phyloP scores from a whole-genome alignment of 2,113 vertebrate species.

The rat (Rattus norvegicus) region GRCr8 NC_086033.1:17018001-17018500 shows the following conservation, averaged over 20 bases:
- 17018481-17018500: neutral
- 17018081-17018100: neutral
- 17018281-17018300: neutral
- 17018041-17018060: neutral
- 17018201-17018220: neutral
- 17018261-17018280: neutral
- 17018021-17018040: neutral
- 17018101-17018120: neutral
- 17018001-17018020: neutral
- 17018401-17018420: neutral
- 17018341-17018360: neutral
- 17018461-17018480: neutral
- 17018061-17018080: neutral
- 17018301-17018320: neutral
- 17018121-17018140: neutral
- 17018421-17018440: neutral
- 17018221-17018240: neutral
- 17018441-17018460: neutral
- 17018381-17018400: neutral
- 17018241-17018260: neutral
- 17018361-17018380: neutral
- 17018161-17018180: neutral
- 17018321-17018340: neutral
- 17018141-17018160: neutral
- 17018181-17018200: neutral